phyloP scores from a whole-genome alignment of 2,113 vertebrate species.

The Empidonax traillii region DNA sequence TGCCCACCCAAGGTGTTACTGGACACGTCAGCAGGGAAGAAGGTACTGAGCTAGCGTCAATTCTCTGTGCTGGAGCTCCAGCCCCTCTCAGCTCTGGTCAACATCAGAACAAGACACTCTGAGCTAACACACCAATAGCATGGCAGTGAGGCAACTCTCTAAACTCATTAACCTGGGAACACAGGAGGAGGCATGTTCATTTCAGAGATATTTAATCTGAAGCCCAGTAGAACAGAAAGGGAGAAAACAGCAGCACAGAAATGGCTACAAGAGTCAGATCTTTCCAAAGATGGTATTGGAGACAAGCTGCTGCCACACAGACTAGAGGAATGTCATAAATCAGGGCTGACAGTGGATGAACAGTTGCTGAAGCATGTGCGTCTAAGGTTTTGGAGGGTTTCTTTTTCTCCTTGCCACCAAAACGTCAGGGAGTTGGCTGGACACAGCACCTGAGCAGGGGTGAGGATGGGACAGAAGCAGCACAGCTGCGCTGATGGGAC shows the following conservation, averaged over 20 bases:
- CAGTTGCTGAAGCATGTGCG: fast-evolving
- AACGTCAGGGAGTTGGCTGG: background rate
- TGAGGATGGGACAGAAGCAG: background rate
- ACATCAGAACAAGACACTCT: background rate
- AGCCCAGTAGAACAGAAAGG: background rate
- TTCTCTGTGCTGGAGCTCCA: background rate
- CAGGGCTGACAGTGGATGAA: background rate
- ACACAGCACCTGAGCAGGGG: background rate
- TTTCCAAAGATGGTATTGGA: background rate
- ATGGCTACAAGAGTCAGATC: background rate
- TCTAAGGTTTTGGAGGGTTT: background rate
- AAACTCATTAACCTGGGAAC: background rate
- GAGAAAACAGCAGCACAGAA: background rate
- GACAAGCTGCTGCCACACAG: background rate
- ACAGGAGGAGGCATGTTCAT: background rate
- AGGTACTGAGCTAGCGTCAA: background rate
- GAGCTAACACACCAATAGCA: background rate
- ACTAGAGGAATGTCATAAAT: background rate
- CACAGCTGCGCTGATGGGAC: fast-evolving
- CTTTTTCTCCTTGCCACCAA: background rate
- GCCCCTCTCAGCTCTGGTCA: background rate
- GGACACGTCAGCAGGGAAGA: background rate
- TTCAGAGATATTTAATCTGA: background rate
- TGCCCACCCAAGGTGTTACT: background rate
- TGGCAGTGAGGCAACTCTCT: background rate